Base-by-base conservation (phyloP, 2,888 invertebrate genomes). In the Oxytorus armatus region DNA sequence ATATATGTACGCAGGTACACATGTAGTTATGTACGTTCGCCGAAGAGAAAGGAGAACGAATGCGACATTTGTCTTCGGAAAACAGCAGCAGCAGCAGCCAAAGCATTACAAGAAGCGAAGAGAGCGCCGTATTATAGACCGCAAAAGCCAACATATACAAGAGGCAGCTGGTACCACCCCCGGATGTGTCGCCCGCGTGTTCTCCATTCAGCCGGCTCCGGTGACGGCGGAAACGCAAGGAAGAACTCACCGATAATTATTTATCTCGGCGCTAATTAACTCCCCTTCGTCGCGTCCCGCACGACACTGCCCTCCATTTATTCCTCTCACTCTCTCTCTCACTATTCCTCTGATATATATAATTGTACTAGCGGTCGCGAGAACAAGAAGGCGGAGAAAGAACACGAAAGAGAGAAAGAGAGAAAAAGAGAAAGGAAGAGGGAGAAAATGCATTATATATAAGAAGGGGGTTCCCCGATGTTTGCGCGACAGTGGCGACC, bases 271-370 rank as follows among this genome's bases (percentile, higher is more conserved):
- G 82, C 77, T 83, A 83, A 84, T 85, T 84, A 83, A 84, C 86
- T 87, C 78, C 80, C 83, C 84, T 86, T 86, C 77, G 85, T 85
- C 86, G 86, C 85, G 85, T 82, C 77, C 83, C 84, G 82, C 84
- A 83, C 57, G 14, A 42, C 14, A 10, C 63, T 21, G 18, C 49
- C 23, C 25, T 42, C 23, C 29, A 53, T 29, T n/a, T n/a, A n/a
- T 66, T 21, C 53, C 65, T 44, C 42, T 39, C 61, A 16, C 36
- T 14, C 57, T 57, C 21, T 61, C 57, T 59, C 70, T 23, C 61
- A 10, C 39, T 33, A 7, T 23, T 55, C 33, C 25, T 49, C 55
- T 65, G 42, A 78, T 78, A 81, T 57, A 57, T 78, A 81, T 39
- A 39, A n/a, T n/a, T 39, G 39, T 78, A 81, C 78, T 81, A 72